These are phyloP conservation scores for Marasmarcha lunaedactyla DNA, from an alignment of 2,888 invertebrate genomes.

Conservation along the genomic window DNA sequence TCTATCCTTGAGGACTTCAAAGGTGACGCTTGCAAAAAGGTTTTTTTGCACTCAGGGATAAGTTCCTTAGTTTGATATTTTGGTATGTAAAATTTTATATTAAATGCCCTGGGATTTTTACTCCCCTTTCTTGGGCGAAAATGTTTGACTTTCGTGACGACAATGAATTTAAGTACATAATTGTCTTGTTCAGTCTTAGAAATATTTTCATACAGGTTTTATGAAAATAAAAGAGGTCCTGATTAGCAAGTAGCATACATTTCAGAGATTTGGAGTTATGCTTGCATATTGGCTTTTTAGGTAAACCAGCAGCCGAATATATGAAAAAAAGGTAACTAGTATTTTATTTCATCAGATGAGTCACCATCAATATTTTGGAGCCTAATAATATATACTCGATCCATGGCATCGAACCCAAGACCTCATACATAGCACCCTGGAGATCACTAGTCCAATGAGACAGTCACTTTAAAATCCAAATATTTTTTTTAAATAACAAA, in stretches of 20 bases:
- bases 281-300: conserved; percentile 4
- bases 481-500: no score
- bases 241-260: neutral
- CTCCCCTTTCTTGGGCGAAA: neutral
- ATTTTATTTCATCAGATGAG: no score
- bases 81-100: neutral
- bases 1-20: no score
- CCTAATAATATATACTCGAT: no score
- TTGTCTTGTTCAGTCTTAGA: conserved; percentile 2
- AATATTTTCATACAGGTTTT: neutral
- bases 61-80: neutral
- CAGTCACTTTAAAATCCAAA: no score
- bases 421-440: no score
- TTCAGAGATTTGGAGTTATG: conserved; percentile 1
- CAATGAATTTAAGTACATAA: neutral
- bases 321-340: conserved; percentile 2
- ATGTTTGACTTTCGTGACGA: neutral
- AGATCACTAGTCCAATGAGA: no score
- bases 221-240: neutral
- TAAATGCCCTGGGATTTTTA: neutral
- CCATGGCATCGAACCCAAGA: no score
- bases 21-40: neutral
- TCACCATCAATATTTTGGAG: no score
- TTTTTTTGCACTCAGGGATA: neutral
- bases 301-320: conserved; percentile 4